Base-by-base conservation (phyloP, 2,888 invertebrate genomes). In the Colostygia pectinataria region DNA sequence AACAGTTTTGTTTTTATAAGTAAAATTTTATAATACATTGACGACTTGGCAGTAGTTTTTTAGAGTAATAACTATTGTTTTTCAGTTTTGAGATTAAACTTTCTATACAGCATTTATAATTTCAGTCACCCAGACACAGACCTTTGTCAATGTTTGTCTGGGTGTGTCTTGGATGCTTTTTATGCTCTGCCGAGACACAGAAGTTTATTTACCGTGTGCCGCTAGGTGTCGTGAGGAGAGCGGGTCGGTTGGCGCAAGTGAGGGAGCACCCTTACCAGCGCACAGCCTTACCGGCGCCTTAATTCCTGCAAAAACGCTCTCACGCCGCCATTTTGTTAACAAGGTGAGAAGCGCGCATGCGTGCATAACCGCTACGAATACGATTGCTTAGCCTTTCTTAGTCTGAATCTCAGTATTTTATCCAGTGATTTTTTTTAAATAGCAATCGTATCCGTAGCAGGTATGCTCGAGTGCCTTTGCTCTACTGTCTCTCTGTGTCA, bases 251-350 rank as follows among this genome's bases (percentile, higher is more conserved):
- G 92, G 94, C 95, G 92, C 95, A 96, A 91, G 93, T 95, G 91
- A 93, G 98, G 94, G 97, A 98, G 92, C 98, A 98, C 94, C 98
- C 98, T 91, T 98, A 98, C 94, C 97, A 97, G 94, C 97, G 98
- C 94, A 96, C 87, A 59, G 89, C 89, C 78, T 83, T 90, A 81
- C 97, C 92, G 91, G 95, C 95, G 95, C 95, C 95, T 93, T 90
- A 90, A 81, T 78, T 74, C 84, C 82, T 81, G 83, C 80, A 79
- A 81, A 80, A 71, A 74, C 77, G 80, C 82, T 86, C 85, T 84
- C 85, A 83, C 86, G 85, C 85, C 88, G 85, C 87, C 87, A 87
- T 86, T 85, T 86, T 87, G 81, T 89, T 86, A 66, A 84, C 83
- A 89, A 91, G 90, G 90, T 91, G 90, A 91, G 90, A 84, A 79